Conservation (phyloP, 2,888 invertebrate genomes). For the Saturnia pavonia region DNA sequence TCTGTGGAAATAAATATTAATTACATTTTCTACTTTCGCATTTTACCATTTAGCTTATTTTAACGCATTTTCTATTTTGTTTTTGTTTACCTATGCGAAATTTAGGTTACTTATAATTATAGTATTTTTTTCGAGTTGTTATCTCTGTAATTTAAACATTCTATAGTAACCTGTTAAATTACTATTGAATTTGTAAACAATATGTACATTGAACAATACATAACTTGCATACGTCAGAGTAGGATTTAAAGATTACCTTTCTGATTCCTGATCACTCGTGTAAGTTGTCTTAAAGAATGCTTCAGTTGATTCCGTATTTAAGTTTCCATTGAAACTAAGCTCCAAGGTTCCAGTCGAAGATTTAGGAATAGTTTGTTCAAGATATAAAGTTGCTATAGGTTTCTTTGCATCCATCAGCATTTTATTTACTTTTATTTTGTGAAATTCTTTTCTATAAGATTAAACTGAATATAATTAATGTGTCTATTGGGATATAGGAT, state of each 20-base stretch:
- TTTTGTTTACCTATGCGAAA: not conserved
- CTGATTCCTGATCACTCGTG: slow-evolving; percentile 61
- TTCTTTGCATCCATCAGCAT: slow-evolving; percentile 78
- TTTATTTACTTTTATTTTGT: slow-evolving; percentile 38
- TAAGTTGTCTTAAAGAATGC: slow-evolving; percentile 88
- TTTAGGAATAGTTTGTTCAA: slow-evolving; percentile 81
- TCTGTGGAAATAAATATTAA: slow-evolving; percentile 42
- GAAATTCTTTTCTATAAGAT: slow-evolving; percentile 34
- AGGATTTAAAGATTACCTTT: slow-evolving; percentile 56
- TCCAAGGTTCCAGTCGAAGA: slow-evolving; percentile 83
- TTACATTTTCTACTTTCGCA: not conserved
- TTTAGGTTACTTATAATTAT: no score
- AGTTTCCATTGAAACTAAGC: slow-evolving; percentile 84
- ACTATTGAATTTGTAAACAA: not conserved
- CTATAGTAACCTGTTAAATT: no score
- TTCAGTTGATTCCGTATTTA: slow-evolving; percentile 84
- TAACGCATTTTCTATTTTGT: not conserved
- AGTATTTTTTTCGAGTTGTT: no score
- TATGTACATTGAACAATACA: not conserved
- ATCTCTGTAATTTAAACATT: no score
- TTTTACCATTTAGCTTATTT: not conserved
- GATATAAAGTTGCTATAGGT: slow-evolving; percentile 81
- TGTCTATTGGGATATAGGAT: not conserved
- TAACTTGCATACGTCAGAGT: not conserved
- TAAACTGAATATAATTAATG: not conserved